A percentile compares a stretch with the other conserved stretches of the same genome.
These are phyloP conservation scores for Daubentonia madagascariensis DNA, from an alignment of 2,113 vertebrate species.

Conservation along the genomic window DNA sequence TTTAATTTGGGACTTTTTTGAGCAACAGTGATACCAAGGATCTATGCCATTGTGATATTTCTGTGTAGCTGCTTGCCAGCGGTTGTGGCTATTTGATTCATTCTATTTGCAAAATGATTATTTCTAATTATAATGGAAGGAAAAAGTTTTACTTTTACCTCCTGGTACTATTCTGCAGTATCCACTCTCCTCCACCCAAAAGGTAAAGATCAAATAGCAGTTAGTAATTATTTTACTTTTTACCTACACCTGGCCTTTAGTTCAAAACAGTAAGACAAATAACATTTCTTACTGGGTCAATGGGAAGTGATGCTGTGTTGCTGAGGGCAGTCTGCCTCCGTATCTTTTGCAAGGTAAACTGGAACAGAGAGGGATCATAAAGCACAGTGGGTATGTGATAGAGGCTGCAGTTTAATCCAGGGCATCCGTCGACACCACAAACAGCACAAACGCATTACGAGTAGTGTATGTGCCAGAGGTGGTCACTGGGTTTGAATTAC, in stretches of 20 bases:
- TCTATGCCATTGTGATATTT: background rate
- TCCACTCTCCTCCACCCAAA: rapidly evolving
- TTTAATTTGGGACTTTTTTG: background rate
- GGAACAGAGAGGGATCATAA: background rate
- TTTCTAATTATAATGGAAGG: constrained; percentile 33
- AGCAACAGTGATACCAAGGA: constrained; percentile 16
- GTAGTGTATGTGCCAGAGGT: background rate
- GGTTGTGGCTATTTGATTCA: background rate
- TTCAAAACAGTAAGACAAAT: background rate
- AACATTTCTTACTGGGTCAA: background rate
- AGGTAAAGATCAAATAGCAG: background rate
- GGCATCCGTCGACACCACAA: background rate
- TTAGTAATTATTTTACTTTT: background rate
- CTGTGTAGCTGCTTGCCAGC: background rate
- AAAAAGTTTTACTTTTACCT: background rate
- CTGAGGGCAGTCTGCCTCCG: background rate
- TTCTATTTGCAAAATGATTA: background rate
- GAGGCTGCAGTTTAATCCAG: background rate
- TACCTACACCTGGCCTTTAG: background rate
- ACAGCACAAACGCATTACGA: background rate
- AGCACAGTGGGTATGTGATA: background rate
- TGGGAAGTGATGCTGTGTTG: background rate
- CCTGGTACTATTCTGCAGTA: background rate
- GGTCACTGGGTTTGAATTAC: background rate
- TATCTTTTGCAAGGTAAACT: background rate